A percentile compares a stretch with the other conserved stretches of the same genome.
Evolutionary conservation across 2,888 invertebrate genomes (phyloP).

Genomic region (Globia sparganii): DNA sequence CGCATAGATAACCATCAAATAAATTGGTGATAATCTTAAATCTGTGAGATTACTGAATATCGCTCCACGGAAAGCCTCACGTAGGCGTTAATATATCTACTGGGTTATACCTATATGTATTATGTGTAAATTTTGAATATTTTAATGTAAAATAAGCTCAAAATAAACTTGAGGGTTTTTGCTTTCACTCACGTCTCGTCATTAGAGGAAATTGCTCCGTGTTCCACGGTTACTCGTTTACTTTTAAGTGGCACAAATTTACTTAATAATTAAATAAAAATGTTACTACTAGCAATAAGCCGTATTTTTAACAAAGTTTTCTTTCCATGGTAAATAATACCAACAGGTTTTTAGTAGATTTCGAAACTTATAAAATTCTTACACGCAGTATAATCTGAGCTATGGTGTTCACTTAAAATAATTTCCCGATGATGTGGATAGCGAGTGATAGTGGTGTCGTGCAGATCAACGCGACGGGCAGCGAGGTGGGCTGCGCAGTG

Average conservation of each 20-base stretch:
- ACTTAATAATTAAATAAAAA: constrained; percentile 57
- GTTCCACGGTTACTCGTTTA: constrained; percentile 71
- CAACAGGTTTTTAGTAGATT: constrained; percentile 31
- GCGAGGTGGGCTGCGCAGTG: constrained; percentile 74
- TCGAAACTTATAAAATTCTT: constrained; percentile 40
- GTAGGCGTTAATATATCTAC: constrained; percentile 70
- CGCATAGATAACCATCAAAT: constrained; percentile 71
- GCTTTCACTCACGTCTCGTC: constrained; percentile 87
- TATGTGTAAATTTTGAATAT: constrained; percentile 76
- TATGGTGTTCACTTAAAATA: constrained; percentile 35
- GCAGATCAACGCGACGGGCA: constrained; percentile 65
- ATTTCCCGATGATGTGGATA: constrained; percentile 47
- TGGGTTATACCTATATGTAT: constrained; percentile 67
- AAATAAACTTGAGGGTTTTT: constrained; percentile 74
- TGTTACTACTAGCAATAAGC: constrained; percentile 35
- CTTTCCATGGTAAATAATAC: constrained; percentile 25
- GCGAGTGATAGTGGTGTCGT: constrained; percentile 49
- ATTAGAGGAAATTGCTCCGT: constrained; percentile 80
- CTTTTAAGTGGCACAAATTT: constrained; percentile 71
- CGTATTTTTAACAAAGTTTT: constrained; percentile 19
- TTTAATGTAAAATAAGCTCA: constrained; percentile 76
- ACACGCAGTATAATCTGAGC: constrained; percentile 27
- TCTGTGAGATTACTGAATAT: constrained; percentile 68
- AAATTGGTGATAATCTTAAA: constrained; percentile 72
- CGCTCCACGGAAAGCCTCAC: constrained; percentile 47